Evolutionary conservation across 2,113 vertebrate species (phyloP), one percentile per base, ranked within the genome.

Genomic region (Fregetta grallaria): DNA sequence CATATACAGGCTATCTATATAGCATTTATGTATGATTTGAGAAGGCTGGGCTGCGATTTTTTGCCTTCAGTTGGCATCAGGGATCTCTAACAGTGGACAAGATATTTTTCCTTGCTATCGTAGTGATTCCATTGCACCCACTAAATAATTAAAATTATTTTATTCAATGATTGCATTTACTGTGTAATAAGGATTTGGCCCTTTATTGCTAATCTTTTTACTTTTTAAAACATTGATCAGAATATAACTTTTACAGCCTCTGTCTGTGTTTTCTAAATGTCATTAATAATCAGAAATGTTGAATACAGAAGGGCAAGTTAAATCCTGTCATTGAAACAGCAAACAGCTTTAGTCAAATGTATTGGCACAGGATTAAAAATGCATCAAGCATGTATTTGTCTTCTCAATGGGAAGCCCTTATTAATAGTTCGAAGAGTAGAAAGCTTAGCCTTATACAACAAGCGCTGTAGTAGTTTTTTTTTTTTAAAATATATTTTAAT

Each of bases 361-460:
- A 98, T 98, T 98, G 98, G 98, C 98, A 98, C 97, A 98, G 98
- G 98, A 98, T 98, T 98, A 98, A 98, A 98, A 98, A 98, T 98
- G 98, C 98, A 98, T 98, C 98, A 98, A 97, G 98, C 98, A 97
- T 98, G 98, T 98, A 98, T 98, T 98, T 98, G 98, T 98, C 98
- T 98, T 98, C 98, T 97, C 98, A 90, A 97, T 98, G 97, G 98
- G 98, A 98, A 98, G 97, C 97, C 97, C 98, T 98, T 98, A 98
- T 98, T 98, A 98, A 98, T 98, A 98, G 98, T 98, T 98, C 98
- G 98, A 98, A 97, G 98, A 98, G 98, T 96, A 97, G 97, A 98
- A 98, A 98, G 98, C 98, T 98, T 97, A 97, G 97, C 97, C 98
- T 97, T 96, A 97, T 85, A 97, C 98, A 98, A 98, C 98, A 97